These are phyloP conservation scores for Thermophis baileyi DNA, from an alignment of 2,113 vertebrate species.

Conservation along the genomic window DNA sequence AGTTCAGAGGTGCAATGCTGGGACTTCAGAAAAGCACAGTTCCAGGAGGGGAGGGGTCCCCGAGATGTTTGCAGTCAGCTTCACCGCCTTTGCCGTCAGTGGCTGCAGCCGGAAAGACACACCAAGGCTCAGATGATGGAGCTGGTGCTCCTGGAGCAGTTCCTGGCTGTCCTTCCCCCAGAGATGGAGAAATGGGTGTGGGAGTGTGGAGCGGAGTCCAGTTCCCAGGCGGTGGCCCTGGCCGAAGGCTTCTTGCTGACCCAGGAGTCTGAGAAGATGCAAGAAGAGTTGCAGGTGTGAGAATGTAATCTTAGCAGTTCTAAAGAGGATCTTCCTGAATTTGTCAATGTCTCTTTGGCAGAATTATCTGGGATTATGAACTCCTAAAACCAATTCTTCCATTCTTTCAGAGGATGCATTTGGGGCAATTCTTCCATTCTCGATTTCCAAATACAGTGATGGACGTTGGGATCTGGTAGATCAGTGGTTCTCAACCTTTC, in stretches of 20 bases:
- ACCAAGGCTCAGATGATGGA: not conserved
- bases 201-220: not conserved
- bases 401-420: no score
- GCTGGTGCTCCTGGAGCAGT: not conserved
- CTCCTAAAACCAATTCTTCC: no score
- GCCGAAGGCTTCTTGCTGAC: not conserved
- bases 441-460: no score
- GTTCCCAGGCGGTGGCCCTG: not conserved
- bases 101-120: not conserved
- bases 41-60: not conserved
- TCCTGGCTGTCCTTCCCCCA: not conserved
- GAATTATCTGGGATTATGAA: not conserved
- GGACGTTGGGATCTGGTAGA: no score
- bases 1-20: not conserved
- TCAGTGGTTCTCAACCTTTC: no score
- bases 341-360: not conserved
- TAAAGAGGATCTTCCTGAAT: no score
- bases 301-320: not conserved
- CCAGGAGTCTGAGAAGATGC: not conserved
- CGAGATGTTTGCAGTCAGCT: not conserved
- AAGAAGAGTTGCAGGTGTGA: not conserved
- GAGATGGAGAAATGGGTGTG: not conserved
- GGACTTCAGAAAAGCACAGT: not conserved
- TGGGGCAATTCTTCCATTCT: no score
- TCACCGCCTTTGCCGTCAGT: not conserved